Conservation (phyloP, 2,113 vertebrate genomes). For the Pelecanus crispus region DNA sequence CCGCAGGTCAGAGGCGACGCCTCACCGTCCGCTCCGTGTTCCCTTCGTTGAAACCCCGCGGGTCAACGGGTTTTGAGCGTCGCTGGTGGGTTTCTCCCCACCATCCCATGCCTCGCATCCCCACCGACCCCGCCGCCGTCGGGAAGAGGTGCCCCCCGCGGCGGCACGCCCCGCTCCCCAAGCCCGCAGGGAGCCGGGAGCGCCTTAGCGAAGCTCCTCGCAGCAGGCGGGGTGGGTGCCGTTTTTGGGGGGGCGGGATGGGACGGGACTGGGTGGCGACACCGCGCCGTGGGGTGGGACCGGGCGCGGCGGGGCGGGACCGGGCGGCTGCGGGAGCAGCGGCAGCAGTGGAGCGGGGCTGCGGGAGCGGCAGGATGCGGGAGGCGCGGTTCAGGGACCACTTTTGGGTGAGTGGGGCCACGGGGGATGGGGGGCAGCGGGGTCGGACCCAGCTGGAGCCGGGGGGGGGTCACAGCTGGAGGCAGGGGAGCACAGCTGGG, state of each 20-base stretch:
- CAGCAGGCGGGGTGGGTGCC: background rate
- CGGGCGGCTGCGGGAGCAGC: background rate
- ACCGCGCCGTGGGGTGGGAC: background rate
- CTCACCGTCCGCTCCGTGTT: fast-evolving
- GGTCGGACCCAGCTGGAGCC: background rate
- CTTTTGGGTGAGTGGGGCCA: conserved; percentile 85
- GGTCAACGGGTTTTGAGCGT: fast-evolving
- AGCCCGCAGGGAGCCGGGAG: too few relatives aligned
- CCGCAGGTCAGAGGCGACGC: too few relatives aligned
- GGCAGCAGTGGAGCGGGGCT: too few relatives aligned
- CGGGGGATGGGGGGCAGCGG: background rate
- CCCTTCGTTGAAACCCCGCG: fast-evolving
- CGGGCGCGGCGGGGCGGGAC: background rate
- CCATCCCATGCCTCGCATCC: fast-evolving
- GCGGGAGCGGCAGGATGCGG: conserved; percentile 74
- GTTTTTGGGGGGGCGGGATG: too few relatives aligned
- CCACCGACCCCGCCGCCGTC: fast-evolving
- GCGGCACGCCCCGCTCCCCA: too few relatives aligned
- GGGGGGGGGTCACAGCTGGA: background rate
- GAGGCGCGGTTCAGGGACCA: conserved; percentile 82
- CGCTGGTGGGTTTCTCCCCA: background rate
- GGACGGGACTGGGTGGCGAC: background rate
- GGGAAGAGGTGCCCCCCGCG: background rate
- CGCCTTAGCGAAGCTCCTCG: fast-evolving
- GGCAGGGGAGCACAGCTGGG: background rate